Evolutionary conservation across 2,888 invertebrate species (phyloP).

Genomic region (Drosophila mercatorum): DNA sequence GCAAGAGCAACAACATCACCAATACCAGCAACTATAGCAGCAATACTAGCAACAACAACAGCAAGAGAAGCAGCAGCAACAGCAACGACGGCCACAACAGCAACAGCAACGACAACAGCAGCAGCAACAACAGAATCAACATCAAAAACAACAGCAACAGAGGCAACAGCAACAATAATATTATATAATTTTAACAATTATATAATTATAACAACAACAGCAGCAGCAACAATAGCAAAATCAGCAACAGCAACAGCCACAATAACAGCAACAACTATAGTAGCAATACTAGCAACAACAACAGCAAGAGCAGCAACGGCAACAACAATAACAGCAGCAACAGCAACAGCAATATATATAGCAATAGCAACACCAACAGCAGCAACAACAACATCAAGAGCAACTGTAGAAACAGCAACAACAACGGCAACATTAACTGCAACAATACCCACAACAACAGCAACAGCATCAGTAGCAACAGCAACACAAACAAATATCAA

Average conservation of each 20-base stretch:
- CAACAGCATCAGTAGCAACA: not conserved
- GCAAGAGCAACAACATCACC: not conserved
- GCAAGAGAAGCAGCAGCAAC: too few relatives aligned
- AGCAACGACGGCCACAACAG: too few relatives aligned
- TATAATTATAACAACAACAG: not conserved
- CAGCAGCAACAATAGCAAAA: not conserved
- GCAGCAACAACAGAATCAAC: not conserved
- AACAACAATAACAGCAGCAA: not conserved
- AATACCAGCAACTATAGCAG: not conserved
- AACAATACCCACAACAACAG: too few relatives aligned
- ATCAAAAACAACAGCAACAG: not conserved
- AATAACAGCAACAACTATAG: too few relatives aligned
- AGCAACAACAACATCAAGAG: not conserved
- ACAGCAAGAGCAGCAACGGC: not conserved
- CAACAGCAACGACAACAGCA: slow-evolving; percentile 5
- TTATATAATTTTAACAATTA: too few relatives aligned
- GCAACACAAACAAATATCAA: too few relatives aligned
- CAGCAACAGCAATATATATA: not conserved
- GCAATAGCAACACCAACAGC: too few relatives aligned
- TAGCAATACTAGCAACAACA: not conserved
- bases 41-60: too few relatives aligned
- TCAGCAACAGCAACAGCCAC: not conserved
- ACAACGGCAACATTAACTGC: not conserved
- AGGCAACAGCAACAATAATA: too few relatives aligned
- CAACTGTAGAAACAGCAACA: not conserved